Evolutionary conservation across 92 coral and sea anemone species (phyloP), one percentile per base, ranked within the genome.

Genomic region (Virgularia gustaviana): DNA sequence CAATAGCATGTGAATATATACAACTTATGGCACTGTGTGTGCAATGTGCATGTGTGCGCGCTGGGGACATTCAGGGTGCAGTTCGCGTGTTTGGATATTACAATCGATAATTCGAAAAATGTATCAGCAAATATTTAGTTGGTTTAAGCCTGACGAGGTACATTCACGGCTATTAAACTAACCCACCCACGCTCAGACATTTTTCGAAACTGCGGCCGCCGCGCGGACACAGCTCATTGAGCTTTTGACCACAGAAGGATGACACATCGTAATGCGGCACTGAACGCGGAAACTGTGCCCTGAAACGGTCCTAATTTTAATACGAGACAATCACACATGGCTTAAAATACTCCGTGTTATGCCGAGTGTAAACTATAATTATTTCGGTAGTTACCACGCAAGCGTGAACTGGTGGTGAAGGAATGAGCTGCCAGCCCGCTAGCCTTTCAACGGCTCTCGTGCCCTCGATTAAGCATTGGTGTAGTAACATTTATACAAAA

Each of bases 221-320:
- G 22, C n/a, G 5, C 5, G 22, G 58, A 52, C 55, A 47, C 18
- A 5, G 20, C 4, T 15, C 3, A 15, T 47, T 4, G 55, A 47
- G 6, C 15, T 5, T 47, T n/a, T n/a, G n/a, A n/a, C n/a, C n/a
- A n/a, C n/a, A n/a, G 6, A 47, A 25, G 31, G 53, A 30, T 42
- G 55, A 42, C 52, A 9, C 53, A 64, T 54, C 34, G 30, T n/a
- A 38, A 41, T 24, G 49, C 18, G 56, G 28, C 20, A 30, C 43
- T 29, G 20, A 23, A 41, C 73, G 41, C 73, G 75, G 75, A 68
- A 68, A 49, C 75, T 49, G 75, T 49, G 29, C 75, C 75, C 73
- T 37, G 51, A 68, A 49, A 34, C 60, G 37, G 20, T 0, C 53
- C 12, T 68, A n/a, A 28, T 29, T 49, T 45, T 28, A 13, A 66